A percentile compares a stretch with the other conserved stretches of the same genome.
phyloP scores from a whole-genome alignment of 30 jellyfish, hydroid and myxozoan genomes.

The Sanderia malayensis region DNA sequence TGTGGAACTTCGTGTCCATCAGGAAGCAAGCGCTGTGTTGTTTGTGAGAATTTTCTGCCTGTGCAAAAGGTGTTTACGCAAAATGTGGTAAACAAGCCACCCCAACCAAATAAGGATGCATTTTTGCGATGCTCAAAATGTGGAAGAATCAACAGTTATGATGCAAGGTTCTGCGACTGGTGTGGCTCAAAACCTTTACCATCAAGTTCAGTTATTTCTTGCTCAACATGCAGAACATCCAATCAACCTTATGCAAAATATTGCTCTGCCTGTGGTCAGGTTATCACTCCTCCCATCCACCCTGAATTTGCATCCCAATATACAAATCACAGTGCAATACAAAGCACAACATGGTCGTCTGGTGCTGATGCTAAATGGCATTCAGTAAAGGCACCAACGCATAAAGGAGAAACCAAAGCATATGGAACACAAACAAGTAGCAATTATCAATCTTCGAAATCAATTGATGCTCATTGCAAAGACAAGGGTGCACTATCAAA shows the following conservation, averaged over 20 bases:
- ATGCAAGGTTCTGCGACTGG: conserved; percentile 98
- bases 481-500: conserved; percentile 22
- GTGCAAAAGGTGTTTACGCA: conserved; percentile 54
- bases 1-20: conserved; percentile 83
- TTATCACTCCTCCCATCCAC: conserved; percentile 74
- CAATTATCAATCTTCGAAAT: conserved; percentile 37
- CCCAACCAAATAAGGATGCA: conserved; percentile 71
- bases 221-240: conserved; percentile 60
- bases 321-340: conserved; percentile 27
- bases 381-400: conserved; percentile 42
- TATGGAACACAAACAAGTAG: conserved; percentile 68
- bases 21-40: conserved; percentile 70
- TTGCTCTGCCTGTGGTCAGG: conserved; percentile 82
- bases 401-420: conserved; percentile 30
- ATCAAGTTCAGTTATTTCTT: conserved; percentile 54
- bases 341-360: conserved; percentile 11
- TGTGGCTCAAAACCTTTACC: conserved; percentile 86
- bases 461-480: conserved; percentile 47
- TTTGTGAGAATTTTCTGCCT: conserved; percentile 68
- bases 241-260: conserved; percentile 64
- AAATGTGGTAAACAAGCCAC: conserved; percentile 53
- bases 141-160: conserved; percentile 77
- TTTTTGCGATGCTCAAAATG: conserved; percentile 83
- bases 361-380: conserved; percentile 53
- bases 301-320: conserved; percentile 40